These are phyloP conservation scores for Pseudomugil tenellus DNA, from an alignment of 2,797 vertebrate species.

Conservation along the genomic window DNA sequence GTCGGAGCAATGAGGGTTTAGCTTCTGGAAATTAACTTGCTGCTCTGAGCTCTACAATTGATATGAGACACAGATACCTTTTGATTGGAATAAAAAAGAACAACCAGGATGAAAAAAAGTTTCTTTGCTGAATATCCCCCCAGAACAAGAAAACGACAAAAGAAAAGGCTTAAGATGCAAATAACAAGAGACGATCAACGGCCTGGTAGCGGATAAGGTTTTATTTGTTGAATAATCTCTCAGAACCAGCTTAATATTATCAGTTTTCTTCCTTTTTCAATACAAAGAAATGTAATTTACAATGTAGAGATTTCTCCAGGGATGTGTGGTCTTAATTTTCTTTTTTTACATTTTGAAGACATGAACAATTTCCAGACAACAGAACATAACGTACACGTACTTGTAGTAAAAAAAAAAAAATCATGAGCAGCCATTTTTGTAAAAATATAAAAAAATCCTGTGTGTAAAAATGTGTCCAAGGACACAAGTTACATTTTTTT, in stretches of 20 bases:
- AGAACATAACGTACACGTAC: constrained; percentile 56
- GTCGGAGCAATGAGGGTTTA: constrained; percentile 56
- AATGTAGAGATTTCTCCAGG: constrained; percentile 51
- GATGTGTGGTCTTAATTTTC: constrained; percentile 27
- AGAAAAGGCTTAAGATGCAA: not conserved
- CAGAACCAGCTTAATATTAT: constrained; percentile 51
- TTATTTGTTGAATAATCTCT: constrained; percentile 73
- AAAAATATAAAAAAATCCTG: constrained; percentile 29
- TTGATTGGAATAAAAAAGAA: constrained; percentile 65
- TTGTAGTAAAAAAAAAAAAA: constrained; percentile 53
- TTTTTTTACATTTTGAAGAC: constrained; percentile 35
- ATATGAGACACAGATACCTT: constrained; percentile 69
- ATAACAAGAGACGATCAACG: constrained; percentile 43
- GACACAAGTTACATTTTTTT: constrained; percentile 33
- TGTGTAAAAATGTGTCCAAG: constrained; percentile 33
- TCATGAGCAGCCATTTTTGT: constrained; percentile 5
- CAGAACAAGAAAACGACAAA: constrained; percentile 20
- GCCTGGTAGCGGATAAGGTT: constrained; percentile 70
- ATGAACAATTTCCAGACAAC: constrained; percentile 33
- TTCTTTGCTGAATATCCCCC: constrained; percentile 19
- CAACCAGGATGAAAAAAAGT: constrained; percentile 2
- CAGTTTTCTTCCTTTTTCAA: not conserved
- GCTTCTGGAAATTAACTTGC: constrained; percentile 75
- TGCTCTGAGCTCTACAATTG: constrained; percentile 66
- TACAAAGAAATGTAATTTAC: constrained; percentile 56